Conservation (phyloP, 92 coral and sea anemone species). For the Porites rus region DNA sequence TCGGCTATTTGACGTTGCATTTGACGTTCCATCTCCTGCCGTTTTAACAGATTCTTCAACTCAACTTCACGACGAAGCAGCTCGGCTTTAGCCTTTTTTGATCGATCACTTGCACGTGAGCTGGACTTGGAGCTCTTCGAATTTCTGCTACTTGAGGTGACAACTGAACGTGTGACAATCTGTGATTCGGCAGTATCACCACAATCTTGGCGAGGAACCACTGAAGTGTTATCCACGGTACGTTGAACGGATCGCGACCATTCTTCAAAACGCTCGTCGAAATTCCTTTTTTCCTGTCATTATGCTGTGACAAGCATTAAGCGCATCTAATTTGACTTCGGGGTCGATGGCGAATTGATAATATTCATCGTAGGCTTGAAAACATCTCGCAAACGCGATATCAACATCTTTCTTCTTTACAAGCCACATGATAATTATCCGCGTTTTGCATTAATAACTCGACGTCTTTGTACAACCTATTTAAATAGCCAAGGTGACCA, state of each 20-base stretch:
- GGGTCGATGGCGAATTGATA: background rate
- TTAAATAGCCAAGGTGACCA: background rate
- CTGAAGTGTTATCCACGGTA: background rate
- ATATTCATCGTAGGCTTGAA: background rate
- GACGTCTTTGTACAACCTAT: background rate
- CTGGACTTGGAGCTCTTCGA: background rate
- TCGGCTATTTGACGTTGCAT: conserved; percentile 33
- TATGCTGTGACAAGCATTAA: background rate
- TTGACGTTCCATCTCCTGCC: conserved; percentile 19
- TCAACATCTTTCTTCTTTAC: too few relatives aligned
- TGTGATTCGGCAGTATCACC: background rate
- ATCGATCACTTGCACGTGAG: conserved; percentile 15
- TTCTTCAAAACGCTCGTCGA: background rate
- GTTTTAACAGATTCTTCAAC: conserved; percentile 8
- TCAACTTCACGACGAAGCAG: conserved; percentile 14
- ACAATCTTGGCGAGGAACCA: background rate
- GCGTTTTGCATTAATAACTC: background rate
- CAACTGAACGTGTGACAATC: background rate
- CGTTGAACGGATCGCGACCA: conserved; percentile 6
- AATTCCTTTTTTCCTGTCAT: background rate
- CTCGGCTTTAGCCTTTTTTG: conserved; percentile 31
- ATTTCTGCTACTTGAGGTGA: background rate
- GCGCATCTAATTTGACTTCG: background rate
- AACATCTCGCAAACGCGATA: background rate
- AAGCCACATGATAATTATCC: background rate